Conservation (phyloP, 2,113 vertebrate genomes). For the Calyptommatus sinebrachiatus region DNA sequence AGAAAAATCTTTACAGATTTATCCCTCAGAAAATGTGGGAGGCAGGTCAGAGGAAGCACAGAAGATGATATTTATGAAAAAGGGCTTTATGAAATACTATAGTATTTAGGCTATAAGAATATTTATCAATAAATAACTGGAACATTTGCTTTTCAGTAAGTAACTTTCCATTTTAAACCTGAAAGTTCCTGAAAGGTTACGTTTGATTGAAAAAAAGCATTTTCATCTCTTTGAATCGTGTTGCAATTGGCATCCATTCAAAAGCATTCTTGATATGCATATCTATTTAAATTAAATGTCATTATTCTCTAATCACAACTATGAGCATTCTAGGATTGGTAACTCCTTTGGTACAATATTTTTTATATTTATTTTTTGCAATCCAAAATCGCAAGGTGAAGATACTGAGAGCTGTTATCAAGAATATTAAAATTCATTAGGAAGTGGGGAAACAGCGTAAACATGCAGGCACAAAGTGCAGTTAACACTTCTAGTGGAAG, state of each 20-base stretch:
- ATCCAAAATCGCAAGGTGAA: slow-evolving; percentile 8
- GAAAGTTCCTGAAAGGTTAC: not conserved
- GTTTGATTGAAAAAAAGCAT: not conserved
- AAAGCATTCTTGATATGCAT: not conserved
- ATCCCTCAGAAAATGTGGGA: not conserved
- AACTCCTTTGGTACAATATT: not conserved
- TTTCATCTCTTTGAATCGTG: not conserved
- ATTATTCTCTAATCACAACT: not conserved
- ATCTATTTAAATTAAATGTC: not conserved
- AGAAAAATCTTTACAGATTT: not conserved
- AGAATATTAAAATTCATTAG: slow-evolving; percentile 49
- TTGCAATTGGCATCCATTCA: not conserved
- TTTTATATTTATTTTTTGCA: slow-evolving; percentile 47
- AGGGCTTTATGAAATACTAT: not conserved
- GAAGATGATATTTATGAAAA: not conserved
- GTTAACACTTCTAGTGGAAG: slow-evolving; percentile 69
- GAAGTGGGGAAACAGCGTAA: slow-evolving; percentile 55
- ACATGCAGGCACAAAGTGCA: slow-evolving; percentile 52
- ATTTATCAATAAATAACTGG: not conserved
- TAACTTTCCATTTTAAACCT: not conserved
- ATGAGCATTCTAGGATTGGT: not conserved
- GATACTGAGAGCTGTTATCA: slow-evolving; percentile 49
- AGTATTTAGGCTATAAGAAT: not conserved
- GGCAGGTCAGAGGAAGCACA: slow-evolving; percentile 15
- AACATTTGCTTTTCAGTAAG: not conserved